Evolutionary conservation across 2,888 invertebrate genomes (phyloP), one percentile per base, ranked within the genome.

Genomic region (Euspilapteryx auroguttella): DNA sequence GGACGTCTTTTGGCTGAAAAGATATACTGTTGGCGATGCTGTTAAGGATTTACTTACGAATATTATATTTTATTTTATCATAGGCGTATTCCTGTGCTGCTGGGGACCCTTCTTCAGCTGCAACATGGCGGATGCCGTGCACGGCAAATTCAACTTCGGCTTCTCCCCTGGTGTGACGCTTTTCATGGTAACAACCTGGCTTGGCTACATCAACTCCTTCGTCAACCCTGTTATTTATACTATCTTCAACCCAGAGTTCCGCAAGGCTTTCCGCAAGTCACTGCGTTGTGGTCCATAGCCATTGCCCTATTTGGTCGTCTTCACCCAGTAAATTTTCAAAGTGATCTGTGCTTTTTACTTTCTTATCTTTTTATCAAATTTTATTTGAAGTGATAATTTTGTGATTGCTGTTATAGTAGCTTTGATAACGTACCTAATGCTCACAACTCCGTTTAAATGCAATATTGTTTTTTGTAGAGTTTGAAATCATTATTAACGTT

Each of bases 101-200:
- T 99, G 98, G 98, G 89, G 95, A 35, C 99, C 99, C 21, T 99
- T 99, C 79, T 99, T 99, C 82, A 93, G 94, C 2, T 94, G 96
- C 76, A 96, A 95, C 68, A 94, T 97, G 39, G 84, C 96, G 78
- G 96, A 95, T 55, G 99, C 97, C 7, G 85, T 98, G 59, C 97
- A 97, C 78, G 89, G 89, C 45, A 93, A 94, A 64, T 75, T 90
- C 44, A 81, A 82, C 28, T 78, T 82, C 42, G 80, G 85, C 37
- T 92, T 89, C 58, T 85, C 87, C 37, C 90, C 94, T 0, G 87
- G 94, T 13, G 82, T 95, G 41, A 87, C 89, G 12, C 89, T 88
- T 27, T 98, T 98, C 68, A 89, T 96, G 51, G 79, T 95, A 38
- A 94, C 95, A 39, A 95, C 96, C 14, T 99, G 98, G 98, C 80